Conservation (phyloP, 2,797 vertebrate genomes). For the Pagetopsis macropterus region DNA sequence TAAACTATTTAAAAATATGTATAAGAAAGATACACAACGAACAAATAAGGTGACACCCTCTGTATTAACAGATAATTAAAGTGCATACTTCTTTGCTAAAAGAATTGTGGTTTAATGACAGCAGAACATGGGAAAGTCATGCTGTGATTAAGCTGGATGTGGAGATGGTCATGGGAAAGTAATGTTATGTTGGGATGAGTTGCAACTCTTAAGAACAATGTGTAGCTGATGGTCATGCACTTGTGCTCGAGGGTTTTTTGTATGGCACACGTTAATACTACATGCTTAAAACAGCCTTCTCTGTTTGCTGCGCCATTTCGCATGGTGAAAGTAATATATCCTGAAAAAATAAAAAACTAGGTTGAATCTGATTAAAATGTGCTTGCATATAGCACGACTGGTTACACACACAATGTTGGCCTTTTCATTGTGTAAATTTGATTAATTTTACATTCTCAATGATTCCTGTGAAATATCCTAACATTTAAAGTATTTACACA, state of each 20-base stretch:
- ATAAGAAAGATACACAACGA: constrained; percentile 50
- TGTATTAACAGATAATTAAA: constrained; percentile 73
- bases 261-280: constrained; percentile 44
- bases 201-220: constrained; percentile 11
- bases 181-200: constrained; percentile 4
- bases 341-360: constrained; percentile 6
- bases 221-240: constrained; percentile 54
- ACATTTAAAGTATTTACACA: constrained; percentile 43
- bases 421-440: constrained; percentile 14
- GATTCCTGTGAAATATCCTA: constrained; percentile 16
- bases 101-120: constrained; percentile 44
- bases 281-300: constrained; percentile 40
- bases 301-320: constrained; percentile 1
- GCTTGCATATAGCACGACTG: constrained; percentile 5
- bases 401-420: constrained; percentile 12
- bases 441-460: constrained; percentile 17
- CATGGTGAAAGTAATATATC: constrained; percentile 9
- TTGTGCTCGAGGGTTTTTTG: constrained; percentile 44
- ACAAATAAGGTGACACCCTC: constrained; percentile 50
- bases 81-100: constrained; percentile 72
- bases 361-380: constrained; percentile 20
- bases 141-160: constrained; percentile 25
- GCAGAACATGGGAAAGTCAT: constrained; percentile 43
- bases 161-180: constrained; percentile 3
- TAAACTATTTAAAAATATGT: constrained; percentile 54